phyloP scores from a whole-genome alignment of 2,888 invertebrate genomes.

The Saturnia pavonia region DNA sequence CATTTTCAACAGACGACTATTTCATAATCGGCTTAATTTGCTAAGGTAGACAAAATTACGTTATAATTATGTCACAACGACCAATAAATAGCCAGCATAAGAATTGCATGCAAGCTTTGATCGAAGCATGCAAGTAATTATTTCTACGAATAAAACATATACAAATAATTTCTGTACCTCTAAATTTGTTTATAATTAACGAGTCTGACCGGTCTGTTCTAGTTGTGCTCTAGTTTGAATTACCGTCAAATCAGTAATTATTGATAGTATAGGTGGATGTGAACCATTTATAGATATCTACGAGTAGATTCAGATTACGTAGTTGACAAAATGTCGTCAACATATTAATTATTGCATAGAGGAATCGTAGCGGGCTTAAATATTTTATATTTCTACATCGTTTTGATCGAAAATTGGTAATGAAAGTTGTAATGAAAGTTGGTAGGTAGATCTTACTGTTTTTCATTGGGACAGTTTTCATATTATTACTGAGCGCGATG shows the following conservation, averaged over 20 bases:
- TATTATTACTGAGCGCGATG: too few relatives aligned
- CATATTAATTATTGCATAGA: not conserved
- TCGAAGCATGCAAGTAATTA: not conserved
- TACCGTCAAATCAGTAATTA: slow-evolving; percentile 2
- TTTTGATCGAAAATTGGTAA: too few relatives aligned
- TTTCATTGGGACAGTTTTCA: too few relatives aligned
- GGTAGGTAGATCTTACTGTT: too few relatives aligned
- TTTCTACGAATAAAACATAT: not conserved
- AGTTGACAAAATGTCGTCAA: not conserved
- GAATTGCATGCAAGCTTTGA: not conserved
- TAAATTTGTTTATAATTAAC: slow-evolving; percentile 9
- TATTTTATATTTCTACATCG: not conserved
- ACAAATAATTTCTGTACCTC: not conserved
- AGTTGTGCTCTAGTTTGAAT: not conserved
- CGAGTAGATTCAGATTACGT: not conserved
- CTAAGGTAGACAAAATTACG: not conserved
- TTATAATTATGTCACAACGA: not conserved
- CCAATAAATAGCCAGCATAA: not conserved
- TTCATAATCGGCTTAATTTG: not conserved
- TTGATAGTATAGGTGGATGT: not conserved
- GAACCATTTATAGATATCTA: slow-evolving; percentile 4
- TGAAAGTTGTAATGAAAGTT: too few relatives aligned
- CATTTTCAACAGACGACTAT: not conserved
- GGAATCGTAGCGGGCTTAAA: not conserved
- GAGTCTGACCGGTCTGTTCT: not conserved